Evolutionary conservation across 2,113 vertebrate genomes (phyloP), one percentile per base, ranked within the genome.

Genomic region (Girardinichthys multiradiatus): DNA sequence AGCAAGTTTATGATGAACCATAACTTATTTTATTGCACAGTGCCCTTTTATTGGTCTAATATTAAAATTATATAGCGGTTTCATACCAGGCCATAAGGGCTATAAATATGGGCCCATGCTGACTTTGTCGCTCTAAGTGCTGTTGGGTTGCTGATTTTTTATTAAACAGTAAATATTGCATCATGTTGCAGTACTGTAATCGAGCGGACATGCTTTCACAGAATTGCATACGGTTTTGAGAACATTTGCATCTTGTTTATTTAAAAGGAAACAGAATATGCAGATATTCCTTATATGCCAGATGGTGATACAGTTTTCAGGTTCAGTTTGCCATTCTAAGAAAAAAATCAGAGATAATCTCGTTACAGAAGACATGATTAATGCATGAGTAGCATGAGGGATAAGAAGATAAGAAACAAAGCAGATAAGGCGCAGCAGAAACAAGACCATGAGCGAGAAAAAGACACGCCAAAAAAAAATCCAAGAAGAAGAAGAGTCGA

Each of bases 141-240:
- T 45, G 28, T 5, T 51, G 61, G 12, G 11, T n/a, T 27, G 62
- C 68, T 48, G 77, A 71, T 68, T 81, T 51, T 39, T 78, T 84
- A 90, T 86, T 84, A 76, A 85, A 85, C 85, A 70, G 79, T 85
- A 86, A 90, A 89, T 80, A 80, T 37, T 60, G 65, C 68, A 78
- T 80, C 64, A 54, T 68, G 61, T 57, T 45, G 77, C 74, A 51
- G 64, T 42, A 15, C 30, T 35, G 62, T 68, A 66, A 74, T 33
- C 6, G 45, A 77, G 66, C 42, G 64, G 71, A 74, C 66, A 57
- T 66, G 57, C 57, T 73, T 72, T 76, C 70, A 82, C 83, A 68
- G 60, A 75, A 65, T 61, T 24, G 3, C 3, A 65, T 35, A 66
- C 64, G 24, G 48, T 54, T 54, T 54, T n/a, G 48, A 54, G 48